Evolutionary conservation across 2,888 invertebrate genomes (phyloP).

Genomic region (Minunthozetes semirufus): DNA sequence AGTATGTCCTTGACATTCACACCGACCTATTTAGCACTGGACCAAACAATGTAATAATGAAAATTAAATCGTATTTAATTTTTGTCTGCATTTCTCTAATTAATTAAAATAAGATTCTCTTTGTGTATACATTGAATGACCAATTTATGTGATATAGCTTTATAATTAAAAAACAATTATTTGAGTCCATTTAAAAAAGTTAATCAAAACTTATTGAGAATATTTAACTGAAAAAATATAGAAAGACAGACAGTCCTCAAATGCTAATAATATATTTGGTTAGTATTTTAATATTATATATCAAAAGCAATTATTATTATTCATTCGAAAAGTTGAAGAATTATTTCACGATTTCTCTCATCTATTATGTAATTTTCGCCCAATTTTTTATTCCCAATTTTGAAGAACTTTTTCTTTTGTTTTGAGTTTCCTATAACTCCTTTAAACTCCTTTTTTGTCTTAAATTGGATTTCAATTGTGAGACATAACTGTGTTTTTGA

Average conservation of each 20-base stretch:
- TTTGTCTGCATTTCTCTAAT: neutral
- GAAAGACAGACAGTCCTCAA: too few relatives aligned
- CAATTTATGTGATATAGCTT: too few relatives aligned
- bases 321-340: too few relatives aligned
- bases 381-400: neutral
- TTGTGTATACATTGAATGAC: neutral
- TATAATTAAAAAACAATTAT: too few relatives aligned
- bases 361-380: neutral
- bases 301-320: too few relatives aligned
- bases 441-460: constrained; percentile 1
- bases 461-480: neutral
- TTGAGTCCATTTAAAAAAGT: too few relatives aligned
- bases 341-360: too few relatives aligned
- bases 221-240: too few relatives aligned
- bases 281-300: too few relatives aligned
- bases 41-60: constrained; percentile 21
- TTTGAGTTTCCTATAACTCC: neutral
- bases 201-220: too few relatives aligned
- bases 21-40: constrained; percentile 21
- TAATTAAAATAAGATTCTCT: neutral
- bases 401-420: neutral
- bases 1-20: constrained; percentile 27
- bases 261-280: too few relatives aligned
- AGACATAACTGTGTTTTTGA: neutral
- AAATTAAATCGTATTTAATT: neutral